Evolutionary conservation across 1,140 invertebrate genomes (phyloP), one percentile per base, ranked within the genome.

Genomic region (Ceratosolen fusciceps): DNA sequence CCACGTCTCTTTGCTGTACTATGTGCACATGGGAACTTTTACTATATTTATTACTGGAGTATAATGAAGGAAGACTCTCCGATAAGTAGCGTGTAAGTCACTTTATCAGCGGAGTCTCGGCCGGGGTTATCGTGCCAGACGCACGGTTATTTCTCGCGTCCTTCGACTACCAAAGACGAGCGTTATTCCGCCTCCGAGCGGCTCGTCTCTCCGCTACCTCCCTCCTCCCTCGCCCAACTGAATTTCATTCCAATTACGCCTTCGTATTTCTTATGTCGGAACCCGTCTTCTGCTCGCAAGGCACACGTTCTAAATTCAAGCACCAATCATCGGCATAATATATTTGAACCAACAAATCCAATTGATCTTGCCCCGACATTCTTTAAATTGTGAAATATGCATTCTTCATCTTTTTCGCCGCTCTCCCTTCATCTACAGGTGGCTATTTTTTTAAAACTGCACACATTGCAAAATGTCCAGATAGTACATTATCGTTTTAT

Each of bases 121-220:
- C 67, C 65, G 67, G 67, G 67, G 67, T 68, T 68, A 68, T 68
- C 67, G 67, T 68, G 39, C 67, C 67, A 68, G 67, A 65, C 60
- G 60, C 60, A 37, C 19, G 60, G 60, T 65, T 65, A 65, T 31
- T 65, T 34, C 60, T 65, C 19, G 60, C 60, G 60, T 65, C 60
- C 60, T 65, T 65, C 60, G 60, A 37, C 60, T 37, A 21, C 60
- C 60, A 65, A 65, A 65, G 60, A 31, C 60, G 19, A 37, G 37
- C 60, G 60, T n/a, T 39, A 43, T 24, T 47, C n/a, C 9, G 37
- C n/a, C 67, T 47, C 5, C 1, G 24, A 43, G 37, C 37, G 4
- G 34, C 24, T 24, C 9, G 0, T 26, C 39, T 7, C 1, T 39
- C 8, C 31, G 0, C 31, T 8, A 43, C 29, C 60, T 24, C 4